A percentile compares a stretch with the other conserved stretches of the same genome.
phyloP scores from a whole-genome alignment of 2,888 invertebrate genomes.

The Polylopha cassiicola region DNA sequence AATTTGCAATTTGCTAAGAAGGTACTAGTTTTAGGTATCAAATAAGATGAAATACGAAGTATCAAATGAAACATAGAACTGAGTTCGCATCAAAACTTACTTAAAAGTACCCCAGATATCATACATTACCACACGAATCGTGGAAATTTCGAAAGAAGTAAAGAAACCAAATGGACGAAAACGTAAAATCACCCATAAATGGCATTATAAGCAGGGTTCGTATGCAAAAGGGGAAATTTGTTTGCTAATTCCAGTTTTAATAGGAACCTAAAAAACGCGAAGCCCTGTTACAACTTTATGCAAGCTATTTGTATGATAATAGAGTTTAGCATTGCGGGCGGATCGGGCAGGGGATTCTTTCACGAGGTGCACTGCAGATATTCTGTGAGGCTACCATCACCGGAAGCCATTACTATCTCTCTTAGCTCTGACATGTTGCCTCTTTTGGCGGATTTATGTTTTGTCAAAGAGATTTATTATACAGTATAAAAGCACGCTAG shows the following conservation, averaged over 20 bases:
- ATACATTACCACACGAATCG: no score
- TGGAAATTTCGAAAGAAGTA: no score
- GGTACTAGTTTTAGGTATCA: no score
- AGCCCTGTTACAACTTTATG: slow-evolving; percentile 11
- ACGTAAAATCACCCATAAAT: no score
- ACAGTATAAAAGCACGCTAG: neutral
- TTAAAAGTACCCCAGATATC: no score
- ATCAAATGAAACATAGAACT: no score
- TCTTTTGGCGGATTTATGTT: slow-evolving; percentile 26
- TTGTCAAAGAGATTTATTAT: slow-evolving; percentile 26
- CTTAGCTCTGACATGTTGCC: slow-evolving; percentile 27
- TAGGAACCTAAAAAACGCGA: slow-evolving; percentile 13
- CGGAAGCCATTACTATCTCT: slow-evolving; percentile 33
- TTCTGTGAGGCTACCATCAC: slow-evolving; percentile 25
- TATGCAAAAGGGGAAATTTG: neutral
- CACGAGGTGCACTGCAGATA: slow-evolving; percentile 23
- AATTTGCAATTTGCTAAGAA: no score
- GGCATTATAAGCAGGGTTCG: slow-evolving; percentile 1
- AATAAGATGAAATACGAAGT: no score
- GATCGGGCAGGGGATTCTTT: slow-evolving; percentile 14
- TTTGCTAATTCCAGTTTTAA: slow-evolving; percentile 11
- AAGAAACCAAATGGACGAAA: no score
- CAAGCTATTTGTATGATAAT: slow-evolving; percentile 21
- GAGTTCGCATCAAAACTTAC: no score
- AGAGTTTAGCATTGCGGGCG: slow-evolving; percentile 13